Evolutionary conservation across 2,888 invertebrate species (phyloP).

Genomic region (Pocota personata): DNA sequence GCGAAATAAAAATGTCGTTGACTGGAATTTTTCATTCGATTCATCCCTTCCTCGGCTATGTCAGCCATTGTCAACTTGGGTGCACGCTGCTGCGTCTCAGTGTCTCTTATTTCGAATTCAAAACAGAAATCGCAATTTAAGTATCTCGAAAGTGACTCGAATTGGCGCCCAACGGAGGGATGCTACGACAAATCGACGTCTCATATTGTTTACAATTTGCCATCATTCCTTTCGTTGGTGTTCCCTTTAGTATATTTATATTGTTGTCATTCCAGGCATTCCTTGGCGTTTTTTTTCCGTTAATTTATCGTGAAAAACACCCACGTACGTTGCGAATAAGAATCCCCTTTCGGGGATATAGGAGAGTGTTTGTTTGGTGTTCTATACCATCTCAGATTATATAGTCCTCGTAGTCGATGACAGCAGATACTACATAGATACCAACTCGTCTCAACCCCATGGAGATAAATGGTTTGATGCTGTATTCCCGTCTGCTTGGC

Average conservation of each 20-base stretch:
- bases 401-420: neutral
- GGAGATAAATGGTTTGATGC: constrained; percentile 43
- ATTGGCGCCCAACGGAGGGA: constrained; percentile 50
- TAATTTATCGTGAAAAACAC: constrained; percentile 46
- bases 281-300: constrained; percentile 22
- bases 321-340: constrained; percentile 31
- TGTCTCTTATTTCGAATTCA: constrained; percentile 47
- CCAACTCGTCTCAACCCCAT: neutral
- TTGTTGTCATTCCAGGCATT: constrained; percentile 30
- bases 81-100: neutral
- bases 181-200: constrained; percentile 57
- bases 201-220: constrained; percentile 56
- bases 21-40: constrained; percentile 54
- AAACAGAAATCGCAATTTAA: constrained; percentile 65
- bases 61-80: neutral
- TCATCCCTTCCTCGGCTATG: neutral
- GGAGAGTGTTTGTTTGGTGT: neutral
- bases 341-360: neutral
- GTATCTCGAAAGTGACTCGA: constrained; percentile 49
- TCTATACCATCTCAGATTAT: constrained; percentile 33
- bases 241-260: neutral
- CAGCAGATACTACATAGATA: neutral
- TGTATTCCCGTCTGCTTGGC: constrained; percentile 46
- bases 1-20: constrained; percentile 63
- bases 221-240: neutral